Percentiles rank a stretch among this genome's conserved stretches.
Conservation (phyloP, 2,797 vertebrate genomes). For the Malurus splendens region DNA sequence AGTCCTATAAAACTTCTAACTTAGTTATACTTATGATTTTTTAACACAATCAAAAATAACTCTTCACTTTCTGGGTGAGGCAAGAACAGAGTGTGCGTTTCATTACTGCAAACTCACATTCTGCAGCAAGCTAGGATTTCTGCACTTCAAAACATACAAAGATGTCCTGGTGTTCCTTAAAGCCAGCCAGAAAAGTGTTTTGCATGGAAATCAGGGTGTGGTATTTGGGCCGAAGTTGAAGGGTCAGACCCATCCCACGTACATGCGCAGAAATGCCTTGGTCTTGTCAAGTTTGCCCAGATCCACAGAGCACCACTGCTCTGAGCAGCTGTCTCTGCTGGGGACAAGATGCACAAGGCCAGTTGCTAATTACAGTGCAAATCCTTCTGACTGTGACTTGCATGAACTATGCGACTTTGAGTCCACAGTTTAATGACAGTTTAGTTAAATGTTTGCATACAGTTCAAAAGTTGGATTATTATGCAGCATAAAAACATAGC, state of each 20-base stretch:
- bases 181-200: neutral
- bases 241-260: neutral
- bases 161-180: neutral
- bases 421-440: neutral
- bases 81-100: neutral
- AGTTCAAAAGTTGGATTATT: neutral
- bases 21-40: neutral
- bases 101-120: neutral
- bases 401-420: neutral
- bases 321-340: neutral
- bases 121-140: neutral
- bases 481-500: neutral
- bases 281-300: accelerated
- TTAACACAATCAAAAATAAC: conserved; percentile 12
- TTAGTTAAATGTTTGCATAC: neutral
- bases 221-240: neutral
- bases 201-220: neutral
- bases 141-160: neutral
- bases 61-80: neutral
- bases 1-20: conserved; percentile 1
- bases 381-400: neutral
- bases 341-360: neutral
- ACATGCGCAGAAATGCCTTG: neutral
- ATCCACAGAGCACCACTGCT: accelerated
- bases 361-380: neutral